Evolutionary conservation across 2,888 invertebrate species (phyloP), one percentile per base, ranked within the genome.

Genomic region (Synanthedon tipuliformis): DNA sequence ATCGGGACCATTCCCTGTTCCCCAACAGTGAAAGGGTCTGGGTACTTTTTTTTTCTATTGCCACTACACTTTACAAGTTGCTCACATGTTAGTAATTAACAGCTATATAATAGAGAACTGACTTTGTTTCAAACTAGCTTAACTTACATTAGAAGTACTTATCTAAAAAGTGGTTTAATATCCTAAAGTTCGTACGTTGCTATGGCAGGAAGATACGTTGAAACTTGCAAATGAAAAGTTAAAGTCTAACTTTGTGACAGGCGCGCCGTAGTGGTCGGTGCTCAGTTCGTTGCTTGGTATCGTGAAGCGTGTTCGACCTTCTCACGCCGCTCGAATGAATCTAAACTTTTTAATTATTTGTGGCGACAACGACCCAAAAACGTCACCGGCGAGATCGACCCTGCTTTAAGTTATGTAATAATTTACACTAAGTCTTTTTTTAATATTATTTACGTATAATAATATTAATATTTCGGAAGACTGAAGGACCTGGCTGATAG

Each of bases 191-290:
- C 45, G 34, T 10, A 34, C 34, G 34, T 10, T 12, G 15, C 45
- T n/a, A 45, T 45, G 15, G 45, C 45, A 13, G 49, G 18, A 16
- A 49, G 49, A 10, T 49, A 74, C 69, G 69, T 65, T 68, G 62
- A 68, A 81, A 81, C 76, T 81, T 80, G 75, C 75, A 81, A 81
- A 83, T 83, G 81, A 80, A 82, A 83, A 81, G 81, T 81, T 81
- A 81, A 82, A 75, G 79, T 71, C 65, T 69, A 80, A 81, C 70
- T 81, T 80, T 61, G 62, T 75, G 80, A 78, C 79, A 77, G 76
- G 69, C 70, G 71, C 73, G 27, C 10, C 10, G 34, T 34, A 34
- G 34, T 34, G 73, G 72, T 61, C 66, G 65, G 60, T 64, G 69
- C 69, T 69, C 34, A 34, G 34, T 34, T 34, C 34, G 34, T 34